Conservation (phyloP, 2,797 vertebrate genomes). For the Nannoperca obscura region DNA sequence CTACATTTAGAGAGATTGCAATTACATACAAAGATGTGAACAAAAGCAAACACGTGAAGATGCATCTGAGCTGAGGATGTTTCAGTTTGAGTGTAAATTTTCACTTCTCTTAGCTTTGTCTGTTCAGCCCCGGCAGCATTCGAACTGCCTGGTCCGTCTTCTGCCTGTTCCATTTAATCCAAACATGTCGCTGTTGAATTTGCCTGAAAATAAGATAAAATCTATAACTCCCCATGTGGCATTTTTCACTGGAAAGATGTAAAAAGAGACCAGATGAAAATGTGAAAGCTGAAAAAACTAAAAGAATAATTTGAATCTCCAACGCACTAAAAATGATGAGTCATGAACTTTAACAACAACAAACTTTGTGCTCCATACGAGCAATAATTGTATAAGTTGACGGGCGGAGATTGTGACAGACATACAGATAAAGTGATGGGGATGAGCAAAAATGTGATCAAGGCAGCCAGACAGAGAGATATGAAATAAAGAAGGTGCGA, state of each 20-base stretch:
- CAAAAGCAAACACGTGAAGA: neutral
- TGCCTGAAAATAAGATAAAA: slow-evolving; percentile 5
- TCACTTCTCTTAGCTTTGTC: neutral
- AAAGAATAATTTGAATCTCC: neutral
- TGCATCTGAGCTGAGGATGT: neutral
- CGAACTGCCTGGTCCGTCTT: neutral
- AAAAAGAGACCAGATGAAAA: neutral
- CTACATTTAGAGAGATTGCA: neutral
- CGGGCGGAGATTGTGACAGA: neutral
- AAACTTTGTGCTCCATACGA: neutral
- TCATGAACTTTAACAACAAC: slow-evolving; percentile 23
- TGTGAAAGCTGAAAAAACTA: neutral
- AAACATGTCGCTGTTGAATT: neutral
- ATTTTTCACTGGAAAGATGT: neutral
- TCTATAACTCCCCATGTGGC: neutral
- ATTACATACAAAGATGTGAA: neutral
- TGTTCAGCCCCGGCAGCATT: neutral
- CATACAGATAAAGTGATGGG: neutral
- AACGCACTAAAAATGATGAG: slow-evolving; percentile 27
- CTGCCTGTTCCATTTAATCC: neutral
- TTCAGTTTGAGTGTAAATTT: neutral
- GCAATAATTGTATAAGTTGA: slow-evolving; percentile 22
- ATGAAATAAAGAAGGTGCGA: slow-evolving; percentile 3
- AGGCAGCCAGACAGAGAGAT: neutral
- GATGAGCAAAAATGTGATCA: slow-evolving; percentile 3